These are phyloP conservation scores for Monopterus albus DNA, from an alignment of 2,113 vertebrate genomes.

Conservation along the genomic window DNA sequence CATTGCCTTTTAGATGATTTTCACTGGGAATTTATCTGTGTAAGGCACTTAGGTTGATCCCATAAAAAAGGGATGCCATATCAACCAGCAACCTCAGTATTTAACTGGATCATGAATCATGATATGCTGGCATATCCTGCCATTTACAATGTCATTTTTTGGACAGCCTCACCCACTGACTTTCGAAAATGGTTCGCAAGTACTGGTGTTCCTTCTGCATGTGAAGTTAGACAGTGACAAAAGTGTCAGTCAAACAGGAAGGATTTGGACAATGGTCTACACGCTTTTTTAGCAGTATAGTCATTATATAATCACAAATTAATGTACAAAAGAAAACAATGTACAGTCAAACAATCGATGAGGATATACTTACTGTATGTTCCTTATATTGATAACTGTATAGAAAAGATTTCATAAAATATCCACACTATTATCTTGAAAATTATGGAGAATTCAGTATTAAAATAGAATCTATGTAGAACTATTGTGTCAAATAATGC, in stretches of 20 bases:
- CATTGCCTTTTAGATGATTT: slow-evolving; percentile 1
- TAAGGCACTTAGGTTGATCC: slow-evolving; percentile 6
- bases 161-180: slow-evolving; percentile 25
- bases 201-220: slow-evolving; percentile 42
- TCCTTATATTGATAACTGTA: slow-evolving; percentile 66
- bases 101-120: slow-evolving; percentile 61
- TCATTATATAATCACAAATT: slow-evolving; percentile 59
- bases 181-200: slow-evolving; percentile 50
- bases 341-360: slow-evolving; percentile 53
- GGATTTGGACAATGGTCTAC: slow-evolving; percentile 20
- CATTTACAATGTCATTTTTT: slow-evolving; percentile 46
- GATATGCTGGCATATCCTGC: slow-evolving; percentile 63
- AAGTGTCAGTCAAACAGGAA: slow-evolving; percentile 3
- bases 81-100: slow-evolving; percentile 66
- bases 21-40: slow-evolving; percentile 15
- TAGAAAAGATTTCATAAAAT: slow-evolving; percentile 51
- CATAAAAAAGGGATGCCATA: slow-evolving; percentile 36
- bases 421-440: slow-evolving; percentile 48
- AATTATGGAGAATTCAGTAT: slow-evolving; percentile 48
- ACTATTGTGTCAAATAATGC: slow-evolving; percentile 72
- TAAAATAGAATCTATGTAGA: slow-evolving; percentile 65
- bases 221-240: slow-evolving; percentile 29
- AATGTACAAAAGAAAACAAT: slow-evolving; percentile 58
- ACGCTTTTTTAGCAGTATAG: slow-evolving; percentile 44
- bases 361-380: slow-evolving; percentile 55